Evolutionary conservation across 2,888 invertebrate genomes (phyloP).

Genomic region (Trachelus stipa): DNA sequence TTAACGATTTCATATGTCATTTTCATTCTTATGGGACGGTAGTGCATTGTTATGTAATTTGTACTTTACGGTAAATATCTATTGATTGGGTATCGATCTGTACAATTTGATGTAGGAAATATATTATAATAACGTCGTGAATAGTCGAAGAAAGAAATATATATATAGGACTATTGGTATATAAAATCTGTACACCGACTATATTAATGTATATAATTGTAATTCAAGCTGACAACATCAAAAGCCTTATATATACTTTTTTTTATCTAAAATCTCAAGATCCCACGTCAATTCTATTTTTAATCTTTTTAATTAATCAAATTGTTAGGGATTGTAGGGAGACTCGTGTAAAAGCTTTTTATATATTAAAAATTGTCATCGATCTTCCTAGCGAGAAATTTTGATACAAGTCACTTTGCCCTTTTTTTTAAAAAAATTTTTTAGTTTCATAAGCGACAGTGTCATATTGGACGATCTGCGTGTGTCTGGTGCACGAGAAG

Average conservation of each 20-base stretch:
- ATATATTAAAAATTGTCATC: neutral
- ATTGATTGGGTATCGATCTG: neutral
- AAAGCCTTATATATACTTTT: constrained; percentile 24
- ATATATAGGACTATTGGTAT: neutral
- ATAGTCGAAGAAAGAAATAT: neutral
- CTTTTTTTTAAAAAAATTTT: no score
- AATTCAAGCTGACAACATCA: constrained; percentile 36
- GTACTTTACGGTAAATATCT: neutral
- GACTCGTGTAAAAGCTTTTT: neutral
- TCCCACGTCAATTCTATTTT: neutral
- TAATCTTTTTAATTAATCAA: neutral
- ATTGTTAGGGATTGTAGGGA: neutral
- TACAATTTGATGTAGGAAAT: neutral
- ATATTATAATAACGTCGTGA: neutral
- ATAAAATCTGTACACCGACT: neutral
- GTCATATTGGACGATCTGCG: neutral
- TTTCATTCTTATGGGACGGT: neutral
- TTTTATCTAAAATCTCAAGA: neutral
- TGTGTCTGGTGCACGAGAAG: neutral
- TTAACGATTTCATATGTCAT: neutral
- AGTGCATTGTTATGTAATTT: neutral
- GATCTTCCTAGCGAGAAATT: no score
- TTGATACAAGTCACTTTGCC: no score
- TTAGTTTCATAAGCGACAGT: neutral
- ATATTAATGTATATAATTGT: constrained; percentile 3